Conservation (phyloP, 2,888 invertebrate genomes). For the Metacarcinus magister region DNA sequence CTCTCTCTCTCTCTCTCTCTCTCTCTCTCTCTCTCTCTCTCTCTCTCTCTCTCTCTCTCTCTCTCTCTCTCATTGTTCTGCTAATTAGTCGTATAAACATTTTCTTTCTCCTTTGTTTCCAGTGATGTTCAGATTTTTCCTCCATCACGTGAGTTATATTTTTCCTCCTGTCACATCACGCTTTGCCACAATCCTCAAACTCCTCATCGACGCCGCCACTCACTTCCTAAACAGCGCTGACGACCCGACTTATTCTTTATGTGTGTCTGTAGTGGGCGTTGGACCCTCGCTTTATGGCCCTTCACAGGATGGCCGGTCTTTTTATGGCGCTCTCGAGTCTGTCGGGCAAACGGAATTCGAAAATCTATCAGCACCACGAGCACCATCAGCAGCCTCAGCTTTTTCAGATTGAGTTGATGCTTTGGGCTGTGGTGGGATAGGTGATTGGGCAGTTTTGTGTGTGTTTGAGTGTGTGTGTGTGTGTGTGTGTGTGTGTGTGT, state of each 20-base stretch:
- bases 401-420: too few relatives aligned
- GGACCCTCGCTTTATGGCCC: not conserved
- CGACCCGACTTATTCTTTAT: not conserved
- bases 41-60: not conserved
- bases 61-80: not conserved
- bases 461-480: too few relatives aligned
- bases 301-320: not conserved
- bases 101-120: not conserved
- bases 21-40: slow-evolving; percentile 2
- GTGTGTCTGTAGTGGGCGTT: not conserved
- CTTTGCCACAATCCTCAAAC: not conserved
- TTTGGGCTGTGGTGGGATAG: too few relatives aligned
- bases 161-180: not conserved
- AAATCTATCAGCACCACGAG: not conserved
- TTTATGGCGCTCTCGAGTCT: not conserved
- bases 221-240: not conserved
- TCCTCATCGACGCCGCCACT: not conserved
- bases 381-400: not conserved
- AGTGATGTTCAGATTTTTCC: not conserved
- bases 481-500: too few relatives aligned
- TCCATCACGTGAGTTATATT: not conserved
- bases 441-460: too few relatives aligned
- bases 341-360: not conserved
- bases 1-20: slow-evolving; percentile 2
- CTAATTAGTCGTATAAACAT: not conserved